phyloP scores from a whole-genome alignment of 2,797 vertebrate species.

The Sus cebifrons region DNA sequence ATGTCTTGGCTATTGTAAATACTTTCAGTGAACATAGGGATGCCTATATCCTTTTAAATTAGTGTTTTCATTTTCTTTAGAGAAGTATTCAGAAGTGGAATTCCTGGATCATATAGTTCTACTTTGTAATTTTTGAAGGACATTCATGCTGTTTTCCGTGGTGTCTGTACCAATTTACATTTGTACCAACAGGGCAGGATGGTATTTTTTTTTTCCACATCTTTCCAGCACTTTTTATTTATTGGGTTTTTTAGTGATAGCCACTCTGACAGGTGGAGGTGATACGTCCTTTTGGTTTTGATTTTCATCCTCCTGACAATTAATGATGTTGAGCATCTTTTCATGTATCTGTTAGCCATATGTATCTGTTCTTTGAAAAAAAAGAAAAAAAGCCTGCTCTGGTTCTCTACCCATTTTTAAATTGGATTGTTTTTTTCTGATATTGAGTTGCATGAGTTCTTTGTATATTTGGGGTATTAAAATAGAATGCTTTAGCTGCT shows the following conservation, averaged over 20 bases:
- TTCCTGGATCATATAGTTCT: neutral
- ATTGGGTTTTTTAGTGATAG: neutral
- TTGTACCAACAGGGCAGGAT: neutral
- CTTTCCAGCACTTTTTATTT: neutral
- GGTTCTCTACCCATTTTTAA: neutral
- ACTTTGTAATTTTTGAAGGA: neutral
- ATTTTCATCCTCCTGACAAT: neutral
- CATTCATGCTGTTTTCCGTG: neutral
- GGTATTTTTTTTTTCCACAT: neutral
- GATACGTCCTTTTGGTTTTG: neutral
- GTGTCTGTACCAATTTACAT: neutral
- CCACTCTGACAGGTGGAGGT: neutral
- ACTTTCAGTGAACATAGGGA: neutral
- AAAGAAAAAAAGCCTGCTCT: neutral
- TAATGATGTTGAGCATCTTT: neutral
- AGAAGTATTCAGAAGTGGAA: neutral
- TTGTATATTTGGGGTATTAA: neutral
- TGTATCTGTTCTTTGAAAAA: neutral
- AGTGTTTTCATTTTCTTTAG: neutral
- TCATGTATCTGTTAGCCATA: neutral
- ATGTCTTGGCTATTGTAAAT: neutral
- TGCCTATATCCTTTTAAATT: neutral
- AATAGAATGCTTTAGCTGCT: constrained; percentile 26
- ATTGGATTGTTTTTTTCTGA: neutral
- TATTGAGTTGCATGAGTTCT: neutral